These are phyloP conservation scores for Clivina fossor DNA, from an alignment of 2,888 invertebrate genomes.

Conservation along the genomic window DNA sequence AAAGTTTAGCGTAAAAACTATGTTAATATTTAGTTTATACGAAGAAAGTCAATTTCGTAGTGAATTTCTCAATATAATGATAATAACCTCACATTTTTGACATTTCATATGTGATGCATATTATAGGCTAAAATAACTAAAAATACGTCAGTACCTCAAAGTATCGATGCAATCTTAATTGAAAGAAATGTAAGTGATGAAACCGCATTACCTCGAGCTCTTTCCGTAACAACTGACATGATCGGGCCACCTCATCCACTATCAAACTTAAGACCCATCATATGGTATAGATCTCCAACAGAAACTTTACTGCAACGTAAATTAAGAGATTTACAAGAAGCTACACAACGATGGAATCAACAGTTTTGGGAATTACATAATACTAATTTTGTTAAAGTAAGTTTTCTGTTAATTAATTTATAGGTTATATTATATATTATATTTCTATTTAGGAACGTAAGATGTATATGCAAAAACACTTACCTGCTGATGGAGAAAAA, in stretches of 20 bases:
- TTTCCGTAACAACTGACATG: constrained; percentile 55
- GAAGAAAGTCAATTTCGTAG: background rate
- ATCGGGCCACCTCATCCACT: constrained; percentile 79
- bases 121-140: constrained; percentile 8
- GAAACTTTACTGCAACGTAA: constrained; percentile 68
- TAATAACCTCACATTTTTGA: constrained; percentile 10
- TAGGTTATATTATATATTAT: constrained; percentile 24
- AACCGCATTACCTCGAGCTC: constrained; percentile 1
- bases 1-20: background rate
- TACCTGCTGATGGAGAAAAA: constrained; percentile 48
- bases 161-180: constrained; percentile 16
- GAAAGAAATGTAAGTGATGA: constrained; percentile 14
- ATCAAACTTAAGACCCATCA: constrained; percentile 75
- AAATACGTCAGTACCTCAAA: constrained; percentile 18
- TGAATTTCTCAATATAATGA: background rate
- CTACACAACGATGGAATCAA: constrained; percentile 82
- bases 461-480: constrained; percentile 54
- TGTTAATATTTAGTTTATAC: background rate
- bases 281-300: constrained; percentile 63
- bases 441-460: constrained; percentile 58
- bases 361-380: constrained; percentile 83
- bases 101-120: constrained; percentile 4
- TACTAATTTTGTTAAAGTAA: constrained; percentile 69
- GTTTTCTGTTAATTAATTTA: constrained; percentile 44
- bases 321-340: constrained; percentile 65